Evolutionary conservation across 2,888 invertebrate genomes (phyloP).

Genomic region (Thymelicus lineola): DNA sequence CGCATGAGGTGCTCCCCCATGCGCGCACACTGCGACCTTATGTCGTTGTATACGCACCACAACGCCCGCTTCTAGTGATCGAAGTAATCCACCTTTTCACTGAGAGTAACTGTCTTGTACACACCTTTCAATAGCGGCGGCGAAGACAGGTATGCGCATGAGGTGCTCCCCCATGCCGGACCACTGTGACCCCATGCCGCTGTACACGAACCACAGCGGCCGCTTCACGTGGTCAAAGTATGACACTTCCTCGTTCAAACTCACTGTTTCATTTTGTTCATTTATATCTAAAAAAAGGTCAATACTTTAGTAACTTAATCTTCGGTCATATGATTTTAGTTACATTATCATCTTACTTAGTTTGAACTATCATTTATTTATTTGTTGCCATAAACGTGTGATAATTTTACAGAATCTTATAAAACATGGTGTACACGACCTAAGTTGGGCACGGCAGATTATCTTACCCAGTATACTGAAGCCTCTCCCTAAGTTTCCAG

Average conservation of each 20-base stretch:
- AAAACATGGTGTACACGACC: too few species aligned
- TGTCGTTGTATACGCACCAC: too few species aligned
- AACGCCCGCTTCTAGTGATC: too few species aligned
- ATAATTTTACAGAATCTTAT: too few species aligned
- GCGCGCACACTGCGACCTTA: too few species aligned
- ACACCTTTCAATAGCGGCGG: constrained; percentile 79
- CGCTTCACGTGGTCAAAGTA: constrained; percentile 62
- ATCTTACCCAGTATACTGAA: constrained; percentile 61
- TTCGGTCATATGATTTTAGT: background rate
- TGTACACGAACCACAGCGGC: constrained; percentile 89
- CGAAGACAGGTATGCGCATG: constrained; percentile 87
- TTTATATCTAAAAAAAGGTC: constrained; percentile 52
- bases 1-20: too few species aligned
- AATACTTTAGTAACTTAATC: too few species aligned
- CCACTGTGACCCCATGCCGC: constrained; percentile 91
- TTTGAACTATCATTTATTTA: too few species aligned
- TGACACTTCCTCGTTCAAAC: constrained; percentile 53
- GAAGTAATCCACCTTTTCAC: too few species aligned
- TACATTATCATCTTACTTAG: background rate
- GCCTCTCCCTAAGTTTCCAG: constrained; percentile 71
- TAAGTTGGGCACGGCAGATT: too few species aligned
- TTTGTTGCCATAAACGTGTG: too few species aligned
- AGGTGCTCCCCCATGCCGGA: constrained; percentile 87
- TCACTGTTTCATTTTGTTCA: constrained; percentile 54
- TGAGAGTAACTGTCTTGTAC: background rate